Evolutionary conservation across 2,797 vertebrate genomes (phyloP).

Genomic region (Apogon hyalosoma): DNA sequence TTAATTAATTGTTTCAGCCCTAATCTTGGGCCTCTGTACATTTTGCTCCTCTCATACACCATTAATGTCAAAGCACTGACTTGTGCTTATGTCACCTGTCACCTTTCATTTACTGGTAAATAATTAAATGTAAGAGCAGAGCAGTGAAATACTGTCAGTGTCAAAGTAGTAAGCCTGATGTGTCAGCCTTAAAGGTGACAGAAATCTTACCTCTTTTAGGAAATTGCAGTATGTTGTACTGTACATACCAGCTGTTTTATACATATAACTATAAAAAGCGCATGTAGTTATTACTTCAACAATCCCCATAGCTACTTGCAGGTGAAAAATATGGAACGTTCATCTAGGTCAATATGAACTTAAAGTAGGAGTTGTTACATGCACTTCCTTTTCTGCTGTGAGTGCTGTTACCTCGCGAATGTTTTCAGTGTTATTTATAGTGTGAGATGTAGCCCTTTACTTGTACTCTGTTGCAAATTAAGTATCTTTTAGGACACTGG

Average conservation of each 20-base stretch:
- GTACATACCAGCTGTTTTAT: slow-evolving; percentile 5
- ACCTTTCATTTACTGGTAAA: slow-evolving; percentile 74
- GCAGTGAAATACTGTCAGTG: slow-evolving; percentile 53
- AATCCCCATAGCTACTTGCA: slow-evolving; percentile 17
- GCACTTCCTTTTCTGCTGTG: slow-evolving; percentile 43
- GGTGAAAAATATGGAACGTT: slow-evolving; percentile 41
- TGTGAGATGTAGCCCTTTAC: slow-evolving; percentile 16
- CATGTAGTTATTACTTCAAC: slow-evolving; percentile 37
- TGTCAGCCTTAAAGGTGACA: slow-evolving; percentile 18
- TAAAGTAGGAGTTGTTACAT: slow-evolving; percentile 29
- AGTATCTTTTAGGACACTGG: slow-evolving; percentile 36
- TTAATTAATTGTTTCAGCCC: too few relatives aligned
- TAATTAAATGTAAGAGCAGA: slow-evolving; percentile 74
- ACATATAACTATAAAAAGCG: slow-evolving; percentile 13
- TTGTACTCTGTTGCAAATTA: slow-evolving; percentile 39
- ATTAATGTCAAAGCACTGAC: slow-evolving; percentile 60
- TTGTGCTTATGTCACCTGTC: slow-evolving; percentile 72
- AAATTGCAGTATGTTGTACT: slow-evolving; percentile 32
- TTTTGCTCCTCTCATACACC: slow-evolving; percentile 62
- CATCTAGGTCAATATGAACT: slow-evolving; percentile 54
- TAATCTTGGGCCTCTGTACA: slow-evolving; percentile 10
- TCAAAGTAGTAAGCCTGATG: slow-evolving; percentile 34
- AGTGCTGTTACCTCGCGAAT: slow-evolving; percentile 35
- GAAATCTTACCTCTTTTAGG: slow-evolving; percentile 24
- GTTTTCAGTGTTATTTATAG: slow-evolving; percentile 46